These are phyloP conservation scores for Empidonax alnorum DNA, from an alignment of 2,113 vertebrate genomes.

Conservation along the genomic window DNA sequence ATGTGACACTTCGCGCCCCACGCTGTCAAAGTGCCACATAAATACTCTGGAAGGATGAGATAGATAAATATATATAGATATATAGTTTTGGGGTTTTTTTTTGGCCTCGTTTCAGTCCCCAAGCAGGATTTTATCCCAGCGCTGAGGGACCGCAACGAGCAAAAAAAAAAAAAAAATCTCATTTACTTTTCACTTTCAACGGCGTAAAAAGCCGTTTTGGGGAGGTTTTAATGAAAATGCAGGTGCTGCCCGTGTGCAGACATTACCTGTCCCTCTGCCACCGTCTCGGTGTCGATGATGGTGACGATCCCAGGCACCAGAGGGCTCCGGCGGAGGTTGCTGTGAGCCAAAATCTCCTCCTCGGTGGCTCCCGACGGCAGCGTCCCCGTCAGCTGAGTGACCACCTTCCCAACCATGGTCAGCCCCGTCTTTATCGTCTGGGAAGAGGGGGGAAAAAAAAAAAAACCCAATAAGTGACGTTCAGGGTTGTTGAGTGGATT, in stretches of 20 bases:
- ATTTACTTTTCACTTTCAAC: background rate
- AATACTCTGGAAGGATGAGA: background rate
- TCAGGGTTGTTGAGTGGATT: background rate
- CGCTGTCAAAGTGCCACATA: conserved; percentile 45
- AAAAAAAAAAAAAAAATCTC: background rate
- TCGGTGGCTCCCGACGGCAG: conserved; percentile 87
- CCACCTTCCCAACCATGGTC: conserved; percentile 97
- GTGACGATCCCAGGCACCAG: conserved; percentile 91
- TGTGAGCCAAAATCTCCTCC: conserved; percentile 88
- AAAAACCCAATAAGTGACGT: background rate
- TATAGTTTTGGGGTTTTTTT: background rate
- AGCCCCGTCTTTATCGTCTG: conserved; percentile 95
- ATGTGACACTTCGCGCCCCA: conserved; percentile 61
- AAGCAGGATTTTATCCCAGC: background rate
- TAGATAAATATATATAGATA: background rate
- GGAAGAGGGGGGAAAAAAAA: background rate
- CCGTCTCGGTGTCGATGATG: conserved; percentile 91
- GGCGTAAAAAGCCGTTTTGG: background rate
- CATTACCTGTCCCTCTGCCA: conserved; percentile 94
- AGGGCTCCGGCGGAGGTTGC: conserved; percentile 85
- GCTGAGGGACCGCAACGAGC: background rate
- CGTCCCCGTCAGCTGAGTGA: conserved; percentile 93
- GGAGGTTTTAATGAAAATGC: fast-evolving
- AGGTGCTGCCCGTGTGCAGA: background rate
- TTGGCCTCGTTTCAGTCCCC: conserved; percentile 30